Conservation (phyloP, 2,888 invertebrate species). For the Smittia aterrima region DNA sequence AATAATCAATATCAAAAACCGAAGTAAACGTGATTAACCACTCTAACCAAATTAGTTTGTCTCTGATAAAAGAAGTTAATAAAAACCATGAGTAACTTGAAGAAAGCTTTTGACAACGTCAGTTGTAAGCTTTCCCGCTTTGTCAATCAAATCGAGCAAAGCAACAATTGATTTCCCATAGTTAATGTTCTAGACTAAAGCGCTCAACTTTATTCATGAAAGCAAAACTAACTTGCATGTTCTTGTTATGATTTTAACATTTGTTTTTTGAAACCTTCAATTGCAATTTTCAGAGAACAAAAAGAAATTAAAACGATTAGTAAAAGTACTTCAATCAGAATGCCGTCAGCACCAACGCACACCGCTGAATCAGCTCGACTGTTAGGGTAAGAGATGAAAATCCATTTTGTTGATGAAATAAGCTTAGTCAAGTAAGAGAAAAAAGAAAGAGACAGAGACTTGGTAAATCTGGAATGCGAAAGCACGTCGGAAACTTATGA, state of each 20-base stretch:
- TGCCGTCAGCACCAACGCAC: constrained; percentile 55
- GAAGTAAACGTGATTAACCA: background rate
- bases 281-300: constrained; percentile 52
- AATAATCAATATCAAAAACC: constrained; percentile 2
- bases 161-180: no score
- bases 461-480: no score
- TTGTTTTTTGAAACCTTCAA: constrained; percentile 45
- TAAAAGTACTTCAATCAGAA: constrained; percentile 46
- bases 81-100: background rate
- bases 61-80: no score
- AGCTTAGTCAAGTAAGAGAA: background rate
- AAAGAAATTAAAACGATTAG: constrained; percentile 41
- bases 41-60: background rate
- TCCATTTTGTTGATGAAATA: background rate
- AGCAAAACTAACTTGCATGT: background rate
- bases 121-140: no score
- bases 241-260: constrained; percentile 43
- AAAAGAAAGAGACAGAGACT: background rate
- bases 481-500: no score
- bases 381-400: constrained; percentile 69
- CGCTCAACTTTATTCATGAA: background rate
- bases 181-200: no score
- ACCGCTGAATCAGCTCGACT: constrained; percentile 82
- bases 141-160: no score
- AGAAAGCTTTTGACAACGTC: no score